These are phyloP conservation scores for Sericinus montela DNA, from an alignment of 2,888 invertebrate genomes.

Conservation along the genomic window DNA sequence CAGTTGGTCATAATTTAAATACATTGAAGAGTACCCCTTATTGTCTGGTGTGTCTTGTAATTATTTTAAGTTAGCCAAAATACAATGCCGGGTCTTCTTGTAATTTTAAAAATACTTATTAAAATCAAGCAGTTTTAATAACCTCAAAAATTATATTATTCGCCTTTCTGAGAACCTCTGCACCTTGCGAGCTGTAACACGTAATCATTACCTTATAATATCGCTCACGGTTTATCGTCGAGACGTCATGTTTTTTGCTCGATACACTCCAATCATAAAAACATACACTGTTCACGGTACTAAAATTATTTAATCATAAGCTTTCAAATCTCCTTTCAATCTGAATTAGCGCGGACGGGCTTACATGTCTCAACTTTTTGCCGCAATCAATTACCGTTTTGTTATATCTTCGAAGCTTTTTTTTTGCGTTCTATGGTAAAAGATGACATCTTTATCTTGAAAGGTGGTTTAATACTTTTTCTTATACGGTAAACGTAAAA, in stretches of 20 bases:
- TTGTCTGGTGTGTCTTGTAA: too few species aligned
- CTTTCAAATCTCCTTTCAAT: slow-evolving; percentile 62
- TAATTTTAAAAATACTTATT: too few species aligned
- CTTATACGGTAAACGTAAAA: not conserved
- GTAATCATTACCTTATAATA: slow-evolving; percentile 37
- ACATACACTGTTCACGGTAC: slow-evolving; percentile 48
- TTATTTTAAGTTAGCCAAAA: too few species aligned
- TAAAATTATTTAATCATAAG: slow-evolving; percentile 60
- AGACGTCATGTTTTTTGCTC: slow-evolving; percentile 43
- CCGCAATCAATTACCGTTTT: slow-evolving; percentile 45
- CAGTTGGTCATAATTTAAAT: too few species aligned
- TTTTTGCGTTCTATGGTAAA: slow-evolving; percentile 6
- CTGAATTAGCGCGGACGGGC: slow-evolving; percentile 44
- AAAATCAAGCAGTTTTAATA: too few species aligned
- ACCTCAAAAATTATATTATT: not conserved
- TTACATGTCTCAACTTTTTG: slow-evolving; percentile 53
- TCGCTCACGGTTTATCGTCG: slow-evolving; percentile 32
- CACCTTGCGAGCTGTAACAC: slow-evolving; percentile 22
- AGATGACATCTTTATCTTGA: slow-evolving; percentile 10
- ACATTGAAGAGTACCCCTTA: too few species aligned
- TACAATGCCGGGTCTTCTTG: too few species aligned
- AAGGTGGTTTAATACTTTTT: not conserved
- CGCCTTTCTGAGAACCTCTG: not conserved
- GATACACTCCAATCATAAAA: slow-evolving; percentile 37
- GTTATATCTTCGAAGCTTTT: slow-evolving; percentile 20